phyloP scores from a whole-genome alignment of 2,113 vertebrate genomes.

The Calyptommatus sinebrachiatus region DNA sequence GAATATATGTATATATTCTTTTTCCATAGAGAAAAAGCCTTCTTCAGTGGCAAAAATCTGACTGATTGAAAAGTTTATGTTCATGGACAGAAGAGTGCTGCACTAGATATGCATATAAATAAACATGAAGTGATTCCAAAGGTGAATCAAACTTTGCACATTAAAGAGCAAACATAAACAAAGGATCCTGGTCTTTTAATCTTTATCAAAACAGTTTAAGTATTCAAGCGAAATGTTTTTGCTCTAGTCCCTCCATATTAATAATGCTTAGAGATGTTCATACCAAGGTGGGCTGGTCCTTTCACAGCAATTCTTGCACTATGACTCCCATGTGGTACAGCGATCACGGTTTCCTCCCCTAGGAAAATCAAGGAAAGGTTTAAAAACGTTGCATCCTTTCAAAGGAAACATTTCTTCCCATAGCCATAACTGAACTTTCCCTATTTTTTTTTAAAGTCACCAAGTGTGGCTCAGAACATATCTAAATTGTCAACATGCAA shows the following conservation, averaged over 20 bases:
- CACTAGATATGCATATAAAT: too few species aligned
- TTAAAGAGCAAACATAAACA: slow-evolving; percentile 1
- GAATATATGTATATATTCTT: too few species aligned
- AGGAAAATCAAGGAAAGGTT: slow-evolving; percentile 53
- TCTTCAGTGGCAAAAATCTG: too few species aligned
- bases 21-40: too few species aligned
- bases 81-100: too few species aligned
- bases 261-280: slow-evolving; percentile 44
- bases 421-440: slow-evolving; percentile 10
- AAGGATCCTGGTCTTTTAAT: slow-evolving; percentile 21
- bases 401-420: slow-evolving; percentile 41
- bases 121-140: too few species aligned
- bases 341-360: slow-evolving; percentile 87
- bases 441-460: background rate
- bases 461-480: slow-evolving; percentile 35
- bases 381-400: slow-evolving; percentile 49
- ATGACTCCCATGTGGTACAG: slow-evolving; percentile 87
- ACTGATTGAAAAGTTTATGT: too few species aligned
- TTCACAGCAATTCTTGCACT: slow-evolving; percentile 85
- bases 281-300: slow-evolving; percentile 85
- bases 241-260: slow-evolving; percentile 27
- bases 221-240: slow-evolving; percentile 25
- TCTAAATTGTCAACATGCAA: background rate
- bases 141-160: too few species aligned
- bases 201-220: background rate